A percentile compares a stretch with the other conserved stretches of the same genome.
Conservation (phyloP, 2,888 invertebrate species). For the Archips crataeganus region DNA sequence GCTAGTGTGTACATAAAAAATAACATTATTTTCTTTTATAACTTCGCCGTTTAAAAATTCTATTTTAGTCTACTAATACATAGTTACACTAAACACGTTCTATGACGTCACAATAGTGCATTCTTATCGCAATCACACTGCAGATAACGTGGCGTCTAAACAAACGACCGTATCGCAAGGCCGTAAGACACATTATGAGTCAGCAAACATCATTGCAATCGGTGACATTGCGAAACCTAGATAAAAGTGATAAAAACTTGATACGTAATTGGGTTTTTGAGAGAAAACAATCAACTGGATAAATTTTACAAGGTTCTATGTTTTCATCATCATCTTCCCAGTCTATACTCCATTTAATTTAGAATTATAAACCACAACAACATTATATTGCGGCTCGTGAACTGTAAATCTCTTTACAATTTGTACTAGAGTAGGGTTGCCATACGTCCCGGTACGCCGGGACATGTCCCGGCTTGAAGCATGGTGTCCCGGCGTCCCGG, state of each 20-base stretch:
- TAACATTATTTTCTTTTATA: too few relatives aligned
- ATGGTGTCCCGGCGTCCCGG: too few relatives aligned
- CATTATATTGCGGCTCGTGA: too few relatives aligned
- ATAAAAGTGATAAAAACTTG: constrained; percentile 15
- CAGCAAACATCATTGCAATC: constrained; percentile 8
- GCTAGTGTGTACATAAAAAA: too few relatives aligned
- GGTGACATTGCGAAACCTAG: constrained; percentile 21
- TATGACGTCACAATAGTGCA: constrained; percentile 35
- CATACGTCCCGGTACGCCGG: too few relatives aligned
- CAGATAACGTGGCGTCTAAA: constrained; percentile 27
- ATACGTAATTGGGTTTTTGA: constrained; percentile 19
- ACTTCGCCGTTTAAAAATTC: too few relatives aligned
- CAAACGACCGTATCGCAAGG: background rate
- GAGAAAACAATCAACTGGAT: background rate
- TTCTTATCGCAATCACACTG: constrained; percentile 25
- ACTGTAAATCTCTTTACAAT: too few relatives aligned
- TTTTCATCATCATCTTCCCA: background rate
- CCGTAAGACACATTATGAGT: background rate
- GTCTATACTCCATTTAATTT: too few relatives aligned
- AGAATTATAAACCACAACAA: too few relatives aligned
- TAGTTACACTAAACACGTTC: background rate
- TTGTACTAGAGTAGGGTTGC: too few relatives aligned
- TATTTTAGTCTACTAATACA: too few relatives aligned
- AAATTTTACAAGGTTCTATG: background rate
- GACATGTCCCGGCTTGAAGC: too few relatives aligned